Percentiles rank a stretch among this genome's conserved stretches.
Evolutionary conservation across 2,113 vertebrate genomes (phyloP).

Genomic region (Danionella cerebrum): DNA sequence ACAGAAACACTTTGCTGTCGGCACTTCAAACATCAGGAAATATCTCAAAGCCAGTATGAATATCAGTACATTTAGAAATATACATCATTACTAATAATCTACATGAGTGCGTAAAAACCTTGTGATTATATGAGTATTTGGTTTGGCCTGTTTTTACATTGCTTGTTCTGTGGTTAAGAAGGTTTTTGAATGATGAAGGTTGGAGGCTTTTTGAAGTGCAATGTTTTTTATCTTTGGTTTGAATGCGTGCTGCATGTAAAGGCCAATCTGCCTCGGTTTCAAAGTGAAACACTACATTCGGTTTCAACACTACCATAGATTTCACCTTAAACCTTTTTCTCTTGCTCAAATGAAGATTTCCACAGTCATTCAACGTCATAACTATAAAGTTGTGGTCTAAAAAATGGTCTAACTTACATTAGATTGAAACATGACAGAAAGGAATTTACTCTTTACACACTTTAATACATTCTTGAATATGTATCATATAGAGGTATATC

Average conservation of each 20-base stretch:
- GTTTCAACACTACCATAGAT: not conserved
- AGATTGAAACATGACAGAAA: too few species aligned
- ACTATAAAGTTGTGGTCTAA: not conserved
- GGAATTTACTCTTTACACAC: too few species aligned
- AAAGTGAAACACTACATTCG: too few species aligned
- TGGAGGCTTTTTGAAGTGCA: slow-evolving; percentile 11
- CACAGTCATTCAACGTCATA: too few species aligned
- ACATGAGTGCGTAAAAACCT: not conserved
- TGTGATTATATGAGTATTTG: not conserved
- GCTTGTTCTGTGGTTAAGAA: not conserved
- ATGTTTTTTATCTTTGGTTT: slow-evolving; percentile 20
- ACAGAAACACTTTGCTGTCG: not conserved
- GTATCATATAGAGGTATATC: not conserved
- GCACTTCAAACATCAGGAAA: not conserved
- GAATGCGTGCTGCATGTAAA: slow-evolving; percentile 20
- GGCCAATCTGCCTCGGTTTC: not conserved
- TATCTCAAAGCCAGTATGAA: not conserved
- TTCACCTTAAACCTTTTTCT: not conserved
- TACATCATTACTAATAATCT: too few species aligned
- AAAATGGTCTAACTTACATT: too few species aligned
- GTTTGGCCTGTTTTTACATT: too few species aligned
- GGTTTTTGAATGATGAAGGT: not conserved
- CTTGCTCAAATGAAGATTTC: not conserved
- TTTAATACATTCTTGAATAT: not conserved
- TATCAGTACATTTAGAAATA: not conserved